Evolutionary conservation across 2,113 vertebrate genomes (phyloP).

Genomic region (Mus pahari): DNA sequence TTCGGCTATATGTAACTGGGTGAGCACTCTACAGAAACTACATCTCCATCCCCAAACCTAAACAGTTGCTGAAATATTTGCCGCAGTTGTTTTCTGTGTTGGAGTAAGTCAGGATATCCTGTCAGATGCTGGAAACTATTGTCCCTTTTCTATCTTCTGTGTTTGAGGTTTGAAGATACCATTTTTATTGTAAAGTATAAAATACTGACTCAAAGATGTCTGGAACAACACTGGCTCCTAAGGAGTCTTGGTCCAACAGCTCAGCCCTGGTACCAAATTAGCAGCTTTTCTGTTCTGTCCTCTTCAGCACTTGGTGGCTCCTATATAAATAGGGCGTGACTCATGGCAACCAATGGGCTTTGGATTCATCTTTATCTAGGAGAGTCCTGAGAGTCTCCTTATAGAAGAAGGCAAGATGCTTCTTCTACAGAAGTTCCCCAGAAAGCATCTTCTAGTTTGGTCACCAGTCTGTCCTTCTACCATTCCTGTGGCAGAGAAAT

Average conservation of each 20-base stretch:
- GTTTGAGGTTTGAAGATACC: not conserved
- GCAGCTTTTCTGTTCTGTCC: not conserved
- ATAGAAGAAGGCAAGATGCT: not conserved
- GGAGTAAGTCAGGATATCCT: not conserved
- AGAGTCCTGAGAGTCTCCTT: not conserved
- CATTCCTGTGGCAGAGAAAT: not conserved
- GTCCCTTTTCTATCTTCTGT: not conserved
- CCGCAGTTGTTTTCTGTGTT: not conserved
- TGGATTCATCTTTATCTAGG: not conserved
- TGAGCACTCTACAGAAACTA: not conserved
- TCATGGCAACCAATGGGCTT: not conserved
- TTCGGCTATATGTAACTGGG: not conserved
- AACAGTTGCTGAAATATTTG: not conserved
- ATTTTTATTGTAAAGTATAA: not conserved
- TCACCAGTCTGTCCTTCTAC: not conserved
- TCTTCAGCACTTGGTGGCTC: not conserved
- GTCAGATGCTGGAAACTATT: not conserved
- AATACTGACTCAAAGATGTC: not conserved
- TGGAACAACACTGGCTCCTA: not conserved
- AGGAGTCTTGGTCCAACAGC: not conserved
- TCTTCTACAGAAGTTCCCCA: not conserved
- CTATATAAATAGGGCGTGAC: no score
- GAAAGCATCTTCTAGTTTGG: not conserved
- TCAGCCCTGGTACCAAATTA: not conserved
- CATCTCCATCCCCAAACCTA: not conserved